These are phyloP conservation scores for Lumbricus terrestris DNA, from an alignment of 2,888 invertebrate species.

Conservation along the genomic window DNA sequence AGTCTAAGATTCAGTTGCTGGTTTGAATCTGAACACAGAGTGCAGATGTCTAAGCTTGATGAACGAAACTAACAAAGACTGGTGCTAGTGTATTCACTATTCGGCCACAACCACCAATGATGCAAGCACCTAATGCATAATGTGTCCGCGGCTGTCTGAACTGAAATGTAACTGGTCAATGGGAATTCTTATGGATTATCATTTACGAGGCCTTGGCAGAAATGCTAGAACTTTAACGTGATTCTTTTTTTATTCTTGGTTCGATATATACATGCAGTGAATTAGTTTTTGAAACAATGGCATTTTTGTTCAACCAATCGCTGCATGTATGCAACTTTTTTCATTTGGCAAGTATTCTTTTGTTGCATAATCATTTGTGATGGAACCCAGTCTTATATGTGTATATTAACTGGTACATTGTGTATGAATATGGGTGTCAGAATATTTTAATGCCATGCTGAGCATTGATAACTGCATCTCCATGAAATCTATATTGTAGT, in stretches of 20 bases:
- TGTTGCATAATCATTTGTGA: neutral
- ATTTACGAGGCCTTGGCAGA: neutral
- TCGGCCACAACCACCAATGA: neutral
- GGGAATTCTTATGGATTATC: neutral
- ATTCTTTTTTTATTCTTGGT: neutral
- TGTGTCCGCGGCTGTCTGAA: too few species aligned
- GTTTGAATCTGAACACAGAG: neutral
- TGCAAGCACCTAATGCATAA: neutral
- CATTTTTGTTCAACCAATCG: neutral
- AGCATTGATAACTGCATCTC: neutral
- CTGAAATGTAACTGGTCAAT: neutral
- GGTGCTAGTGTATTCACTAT: neutral
- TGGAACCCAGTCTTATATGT: neutral
- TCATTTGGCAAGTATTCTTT: neutral
- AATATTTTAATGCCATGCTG: neutral
- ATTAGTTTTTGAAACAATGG: constrained; percentile 3
- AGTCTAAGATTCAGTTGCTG: neutral
- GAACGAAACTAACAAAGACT: neutral
- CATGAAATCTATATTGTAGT: neutral
- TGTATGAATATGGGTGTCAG: neutral
- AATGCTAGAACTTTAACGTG: neutral
- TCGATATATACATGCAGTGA: neutral
- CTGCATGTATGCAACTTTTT: neutral
- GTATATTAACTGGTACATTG: neutral
- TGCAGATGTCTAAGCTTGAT: neutral